Evolutionary conservation across 2,888 invertebrate genomes (phyloP).

Genomic region (Steinernema scapterisci): DNA sequence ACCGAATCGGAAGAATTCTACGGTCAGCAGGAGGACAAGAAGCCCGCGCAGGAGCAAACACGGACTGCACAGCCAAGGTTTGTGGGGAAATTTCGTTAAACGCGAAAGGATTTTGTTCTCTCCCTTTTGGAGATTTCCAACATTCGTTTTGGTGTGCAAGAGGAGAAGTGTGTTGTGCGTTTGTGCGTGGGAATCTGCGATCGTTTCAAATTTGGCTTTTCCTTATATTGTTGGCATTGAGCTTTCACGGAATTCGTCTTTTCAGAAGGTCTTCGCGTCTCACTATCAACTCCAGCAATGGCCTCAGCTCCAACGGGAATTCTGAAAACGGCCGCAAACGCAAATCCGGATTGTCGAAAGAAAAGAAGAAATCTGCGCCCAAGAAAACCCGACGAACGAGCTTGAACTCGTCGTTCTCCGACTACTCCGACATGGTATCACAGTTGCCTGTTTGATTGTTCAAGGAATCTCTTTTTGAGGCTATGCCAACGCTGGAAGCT

Average conservation of each 20-base stretch:
- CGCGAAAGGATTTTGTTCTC: background rate
- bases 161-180: too few species aligned
- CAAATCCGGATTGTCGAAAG: background rate
- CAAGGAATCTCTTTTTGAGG: too few species aligned
- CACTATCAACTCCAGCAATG: background rate
- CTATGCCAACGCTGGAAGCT: background rate
- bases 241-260: too few species aligned
- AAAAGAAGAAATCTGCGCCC: background rate
- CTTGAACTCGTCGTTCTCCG: background rate
- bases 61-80: too few species aligned
- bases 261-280: slow-evolving; percentile 3
- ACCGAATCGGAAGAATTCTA: too few species aligned
- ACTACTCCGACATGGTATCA: background rate
- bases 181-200: background rate
- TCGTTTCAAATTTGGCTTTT: background rate
- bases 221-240: too few species aligned
- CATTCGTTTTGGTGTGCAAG: slow-evolving; percentile 2
- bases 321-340: background rate
- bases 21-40: too few species aligned
- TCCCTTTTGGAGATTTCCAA: slow-evolving; percentile 10
- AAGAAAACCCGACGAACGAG: background rate
- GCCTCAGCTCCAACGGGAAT: background rate
- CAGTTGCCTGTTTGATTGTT: background rate
- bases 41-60: too few species aligned
- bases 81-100: too few species aligned